These are phyloP conservation scores for Temnothorax longispinosus DNA, from an alignment of 1,140 invertebrate species.

Conservation along the genomic window DNA sequence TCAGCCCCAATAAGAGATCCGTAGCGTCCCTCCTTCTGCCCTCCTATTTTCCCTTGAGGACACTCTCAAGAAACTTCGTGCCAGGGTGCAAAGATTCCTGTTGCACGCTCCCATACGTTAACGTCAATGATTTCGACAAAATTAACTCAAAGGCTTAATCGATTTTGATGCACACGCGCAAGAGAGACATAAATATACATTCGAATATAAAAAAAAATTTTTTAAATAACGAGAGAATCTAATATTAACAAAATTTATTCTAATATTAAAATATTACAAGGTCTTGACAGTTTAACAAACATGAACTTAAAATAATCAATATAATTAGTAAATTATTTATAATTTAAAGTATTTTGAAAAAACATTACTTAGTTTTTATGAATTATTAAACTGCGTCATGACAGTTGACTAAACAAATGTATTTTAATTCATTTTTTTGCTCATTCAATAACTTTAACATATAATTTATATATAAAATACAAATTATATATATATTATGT, in stretches of 20 bases:
- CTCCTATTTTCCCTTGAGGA: slow-evolving; percentile 30
- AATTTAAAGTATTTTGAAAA: background rate
- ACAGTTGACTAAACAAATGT: background rate
- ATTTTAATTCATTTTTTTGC: background rate
- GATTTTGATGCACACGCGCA: background rate
- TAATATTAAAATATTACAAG: background rate
- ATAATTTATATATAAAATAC: background rate
- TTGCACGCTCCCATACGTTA: background rate
- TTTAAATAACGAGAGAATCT: background rate
- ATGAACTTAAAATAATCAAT: background rate
- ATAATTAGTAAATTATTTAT: background rate
- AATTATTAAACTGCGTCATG: background rate
- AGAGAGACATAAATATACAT: background rate
- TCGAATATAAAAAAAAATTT: background rate
- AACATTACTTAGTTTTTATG: background rate
- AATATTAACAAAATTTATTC: background rate
- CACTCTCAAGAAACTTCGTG: slow-evolving; percentile 51
- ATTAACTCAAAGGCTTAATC: background rate
- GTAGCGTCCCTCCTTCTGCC: slow-evolving; percentile 18
- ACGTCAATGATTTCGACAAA: background rate
- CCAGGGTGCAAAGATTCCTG: background rate
- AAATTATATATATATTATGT: background rate
- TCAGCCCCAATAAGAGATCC: slow-evolving; percentile 71
- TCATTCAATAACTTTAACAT: background rate
- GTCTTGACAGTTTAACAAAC: background rate